phyloP scores from a whole-genome alignment of 2,888 invertebrate species.

The Phymatocera aterrima region DNA sequence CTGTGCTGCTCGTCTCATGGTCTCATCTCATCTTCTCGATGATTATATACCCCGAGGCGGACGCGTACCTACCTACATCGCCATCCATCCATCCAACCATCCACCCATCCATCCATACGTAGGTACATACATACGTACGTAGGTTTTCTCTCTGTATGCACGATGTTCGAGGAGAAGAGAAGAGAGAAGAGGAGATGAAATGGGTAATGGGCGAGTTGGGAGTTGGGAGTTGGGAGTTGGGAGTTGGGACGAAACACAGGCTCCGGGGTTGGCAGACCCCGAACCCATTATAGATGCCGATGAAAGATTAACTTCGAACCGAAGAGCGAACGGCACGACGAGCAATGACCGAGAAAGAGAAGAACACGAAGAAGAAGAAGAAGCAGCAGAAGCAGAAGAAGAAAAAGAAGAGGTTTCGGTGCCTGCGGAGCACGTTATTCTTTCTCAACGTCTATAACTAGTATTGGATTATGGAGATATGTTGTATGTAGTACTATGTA shows the following conservation, averaged over 20 bases:
- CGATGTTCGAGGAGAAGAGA: not conserved
- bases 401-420: not conserved
- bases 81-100: constrained; percentile 37
- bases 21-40: constrained; percentile 66
- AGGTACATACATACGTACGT: not conserved
- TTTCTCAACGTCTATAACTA: constrained; percentile 1
- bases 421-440: not conserved
- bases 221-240: not conserved
- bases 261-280: constrained; percentile 9
- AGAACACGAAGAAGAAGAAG: not conserved
- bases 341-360: constrained; percentile 29
- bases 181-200: not conserved
- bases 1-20: constrained; percentile 44
- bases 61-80: constrained; percentile 51
- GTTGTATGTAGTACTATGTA: not conserved
- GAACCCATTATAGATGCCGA: constrained; percentile 48
- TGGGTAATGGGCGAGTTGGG: not conserved
- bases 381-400: not conserved
- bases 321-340: constrained; percentile 29
- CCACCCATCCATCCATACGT: not conserved
- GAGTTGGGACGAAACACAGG: constrained; percentile 31
- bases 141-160: not conserved
- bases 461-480: not conserved
- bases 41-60: constrained; percentile 70
- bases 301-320: constrained; percentile 45